Evolutionary conservation across 2,113 vertebrate genomes (phyloP), one percentile per base, ranked within the genome.

Genomic region (Microcebus lehilahytsara): DNA sequence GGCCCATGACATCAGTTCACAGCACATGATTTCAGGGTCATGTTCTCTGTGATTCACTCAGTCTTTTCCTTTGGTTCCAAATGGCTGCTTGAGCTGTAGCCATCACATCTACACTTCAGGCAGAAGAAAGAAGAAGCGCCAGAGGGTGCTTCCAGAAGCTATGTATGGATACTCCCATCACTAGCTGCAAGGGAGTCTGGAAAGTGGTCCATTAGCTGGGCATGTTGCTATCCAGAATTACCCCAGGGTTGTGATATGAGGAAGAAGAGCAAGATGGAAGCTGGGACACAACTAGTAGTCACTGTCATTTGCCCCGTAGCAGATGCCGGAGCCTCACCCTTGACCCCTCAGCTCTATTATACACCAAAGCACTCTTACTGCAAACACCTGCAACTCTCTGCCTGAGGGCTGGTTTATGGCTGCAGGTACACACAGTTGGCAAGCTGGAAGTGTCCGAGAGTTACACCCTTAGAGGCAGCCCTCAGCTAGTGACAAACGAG

Each of bases 1-100:
- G 14, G 3, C 34, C 9, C 11, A 23, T 84, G 60, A 69, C 62
- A 20, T 40, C 27, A 40, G n/a, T 62, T 89, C 51, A 51, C 53
- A 34, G 27, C 40, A 25, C 27, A 14, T 66, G 37, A 77, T 17
- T 53, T 69, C 69, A 89, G 77, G 67, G 78, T 32, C 64, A 56
- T 74, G 64, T 56, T 89, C 49, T 69, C 40, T 81, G 46, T 30
- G 53, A 85, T 51, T 91, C 6, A 49, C 9, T 46, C 79, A 12
- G n/a, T 66, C 51, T 64, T 95, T 66, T 79, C 40, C 64, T 89
- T 79, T 89, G 90, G 56, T 40, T 85, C 46, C 85, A 93, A 74
- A 77, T 74, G 79, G 42, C 53, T 90, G 62, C 91, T 85, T 85
- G 42, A 37, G 72, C 37, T 90, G 86, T 80, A 93, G 80, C 72